Base-by-base conservation (phyloP, 2,888 invertebrate species). In the Phania funesta region DNA sequence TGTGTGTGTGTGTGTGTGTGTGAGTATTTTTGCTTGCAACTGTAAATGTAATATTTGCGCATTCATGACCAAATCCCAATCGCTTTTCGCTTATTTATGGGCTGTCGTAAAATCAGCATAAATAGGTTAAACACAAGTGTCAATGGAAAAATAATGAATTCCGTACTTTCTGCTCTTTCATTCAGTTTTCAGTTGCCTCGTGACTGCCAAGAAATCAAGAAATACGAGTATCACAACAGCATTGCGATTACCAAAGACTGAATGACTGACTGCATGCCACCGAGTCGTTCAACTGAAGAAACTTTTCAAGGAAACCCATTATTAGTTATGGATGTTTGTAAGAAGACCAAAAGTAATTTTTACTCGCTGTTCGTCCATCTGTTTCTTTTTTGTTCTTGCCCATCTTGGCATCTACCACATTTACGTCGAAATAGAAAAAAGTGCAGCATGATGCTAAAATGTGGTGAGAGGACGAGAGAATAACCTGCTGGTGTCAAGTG, bases 111-210 rank as follows among this genome's bases (percentile, higher is more conserved):
- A 88, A 89, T 89, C 89, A 89, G 86, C 88, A 88, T 88, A 88
- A 89, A 88, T 88, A 88, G 89, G 89, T 88, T 88, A 88, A 89
- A 88, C 87, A 86, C 88, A 76, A 88, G 87, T 88, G 89, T 88
- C 89, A 88, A 88, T 87, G 86, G 86, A 85, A 87, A 88, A 87
- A 88, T 85, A 88, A 88, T 88, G 87, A 86, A 86, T 79, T 86
- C 86, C 84, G 85, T 86, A 35, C 24, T 58, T 67, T 11, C 20
- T 46, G n/a, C 48, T 7, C 26, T 7, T 48, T 24, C 38, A 29
- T 41, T 7, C 18, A 13, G 24, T 20, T 29, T 26, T 24, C 38
- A 18, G 29, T 38, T 46, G 44, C 8, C 22, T 54, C 6, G 1
- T 52, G 20, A 9, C 9, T 58, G 29, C 13, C 18, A 9, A 7